Evolutionary conservation across 2,113 vertebrate species (phyloP), one percentile per base, ranked within the genome.

Genomic region (Osmerus eperlanus): DNA sequence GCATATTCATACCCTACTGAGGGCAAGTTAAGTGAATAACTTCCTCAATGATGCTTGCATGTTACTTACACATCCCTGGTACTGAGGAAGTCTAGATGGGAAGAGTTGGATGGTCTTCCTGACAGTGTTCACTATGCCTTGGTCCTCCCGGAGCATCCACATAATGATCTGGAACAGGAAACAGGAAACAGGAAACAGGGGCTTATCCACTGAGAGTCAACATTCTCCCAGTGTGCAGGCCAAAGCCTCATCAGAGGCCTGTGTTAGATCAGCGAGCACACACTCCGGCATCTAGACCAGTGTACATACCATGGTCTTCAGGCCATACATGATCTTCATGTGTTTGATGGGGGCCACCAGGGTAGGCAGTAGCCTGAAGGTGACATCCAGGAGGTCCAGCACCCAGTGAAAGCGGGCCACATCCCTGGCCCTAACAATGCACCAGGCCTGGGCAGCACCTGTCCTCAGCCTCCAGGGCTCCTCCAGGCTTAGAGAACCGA

Each of bases 271-370:
- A 55, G 54, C 54, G 13, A 55, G 32, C 7, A 36, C 32, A 36
- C 32, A 7, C 32, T 1, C 32, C 7, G 5, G 32, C 7, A 36
- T 36, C 32, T 36, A 36, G 4, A 36, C 7, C 32, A 36, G 32
- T 36, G 32, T 65, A 56, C 78, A 28, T 80, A 93, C 92, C 90
- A 91, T 72, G 15, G 92, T 92, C 81, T 91, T 91, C 3, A 93
- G 82, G 52, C 92, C 92, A 76, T 91, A 93, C 67, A 88, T 25
- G 71, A 93, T 85, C 78, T 93, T 93, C 92, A 92, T 91, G 81
- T 93, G 92, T 81, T 91, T 91, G 72, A 93, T 90, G 51, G 88
- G 71, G 2, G 86, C 9, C 0, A 92, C 88, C 52, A 93, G 82
- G 18, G 19, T 29, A 41, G 92, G 92, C 0, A 89, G 70, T 19